Percentiles rank a stretch among this genome's conserved stretches.
Evolutionary conservation across 64 coral and sea anemone species (phyloP).

Genomic region (Cladopsammia gracilis): DNA sequence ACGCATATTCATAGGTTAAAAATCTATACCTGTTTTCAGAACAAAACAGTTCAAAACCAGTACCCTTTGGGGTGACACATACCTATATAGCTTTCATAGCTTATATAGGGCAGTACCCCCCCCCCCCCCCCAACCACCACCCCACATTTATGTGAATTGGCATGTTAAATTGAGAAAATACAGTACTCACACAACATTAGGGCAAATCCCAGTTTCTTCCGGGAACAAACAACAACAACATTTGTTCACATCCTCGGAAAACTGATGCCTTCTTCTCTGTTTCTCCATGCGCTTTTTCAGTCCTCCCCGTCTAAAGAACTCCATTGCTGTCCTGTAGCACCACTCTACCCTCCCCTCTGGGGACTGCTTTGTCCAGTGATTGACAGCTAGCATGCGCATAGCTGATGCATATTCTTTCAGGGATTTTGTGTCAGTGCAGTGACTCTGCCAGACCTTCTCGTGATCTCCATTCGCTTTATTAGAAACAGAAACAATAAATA

Average conservation of each 20-base stretch:
- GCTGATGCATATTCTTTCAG: conserved; percentile 87
- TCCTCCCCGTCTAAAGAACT: conserved; percentile 87
- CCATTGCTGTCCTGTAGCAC: conserved; percentile 75
- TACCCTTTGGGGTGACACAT: too few relatives aligned
- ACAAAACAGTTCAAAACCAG: too few relatives aligned
- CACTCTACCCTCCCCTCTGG: conserved; percentile 82
- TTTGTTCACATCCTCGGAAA: conserved; percentile 32
- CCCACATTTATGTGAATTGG: too few relatives aligned
- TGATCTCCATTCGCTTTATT: conserved; percentile 94
- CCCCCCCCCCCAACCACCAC: too few relatives aligned
- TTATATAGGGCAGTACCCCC: too few relatives aligned
- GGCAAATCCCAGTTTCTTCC: neutral
- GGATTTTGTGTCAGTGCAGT: conserved; percentile 70
- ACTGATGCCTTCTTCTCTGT: conserved; percentile 59
- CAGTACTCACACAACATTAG: neutral
- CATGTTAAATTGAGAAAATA: neutral
- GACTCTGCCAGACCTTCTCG: conserved; percentile 80
- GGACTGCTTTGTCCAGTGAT: conserved; percentile 84
- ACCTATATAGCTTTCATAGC: too few relatives aligned
- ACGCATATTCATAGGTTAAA: too few relatives aligned
- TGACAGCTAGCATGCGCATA: conserved; percentile 80
- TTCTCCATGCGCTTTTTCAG: conserved; percentile 73
- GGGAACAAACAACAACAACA: conserved; percentile 82
- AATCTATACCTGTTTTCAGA: too few relatives aligned
- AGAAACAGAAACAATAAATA: neutral